Evolutionary conservation across 2,888 invertebrate species (phyloP), one percentile per base, ranked within the genome.

Genomic region (Leptarthrus brevirostris): DNA sequence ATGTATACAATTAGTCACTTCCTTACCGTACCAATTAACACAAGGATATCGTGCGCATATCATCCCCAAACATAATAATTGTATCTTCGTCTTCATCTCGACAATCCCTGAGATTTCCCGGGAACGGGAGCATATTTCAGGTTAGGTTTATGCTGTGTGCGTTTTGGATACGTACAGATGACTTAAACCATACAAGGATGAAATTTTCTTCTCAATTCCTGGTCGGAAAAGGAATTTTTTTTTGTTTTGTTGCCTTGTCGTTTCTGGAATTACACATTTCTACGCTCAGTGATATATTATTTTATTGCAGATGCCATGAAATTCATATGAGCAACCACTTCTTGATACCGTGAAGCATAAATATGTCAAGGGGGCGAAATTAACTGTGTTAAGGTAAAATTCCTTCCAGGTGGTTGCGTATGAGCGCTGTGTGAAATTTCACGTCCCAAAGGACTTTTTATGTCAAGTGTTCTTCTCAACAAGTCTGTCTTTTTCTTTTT

Each of bases 311-410:
- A 69, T 34, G 52, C 52, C 52, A 52, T 69, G 69, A 69, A 69
- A 69, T 69, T 69, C 52, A 69, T 52, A 52, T 49, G 69, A 69
- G 69, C 52, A 69, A 52, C 69, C 69, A 30, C 69, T 52, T 52
- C 20, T 69, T n/a, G 49, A 52, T 34, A 44, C 49, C 52, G 34
- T 24, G n/a, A 18, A 69, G 69, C 69, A 52, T 52, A 69, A 52
- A 69, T 69, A 22, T 69, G 52, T 69, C 64, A 40, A 66, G 16
- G 30, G 34, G 49, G n/a, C 69, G 14, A 52, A 69, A 69, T 69
- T 69, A 52, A 69, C 30, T 69, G 36, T 52, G 49, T 69, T 69
- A 69, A 69, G 52, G 52, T 69, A 44, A 49, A 69, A 30, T 30
- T 69, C 22, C 69, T 69, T 52, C 52, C 18, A 30, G 18, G 20